Evolutionary conservation across 2,888 invertebrate species (phyloP).

Genomic region (Meiosimyza decipiens): DNA sequence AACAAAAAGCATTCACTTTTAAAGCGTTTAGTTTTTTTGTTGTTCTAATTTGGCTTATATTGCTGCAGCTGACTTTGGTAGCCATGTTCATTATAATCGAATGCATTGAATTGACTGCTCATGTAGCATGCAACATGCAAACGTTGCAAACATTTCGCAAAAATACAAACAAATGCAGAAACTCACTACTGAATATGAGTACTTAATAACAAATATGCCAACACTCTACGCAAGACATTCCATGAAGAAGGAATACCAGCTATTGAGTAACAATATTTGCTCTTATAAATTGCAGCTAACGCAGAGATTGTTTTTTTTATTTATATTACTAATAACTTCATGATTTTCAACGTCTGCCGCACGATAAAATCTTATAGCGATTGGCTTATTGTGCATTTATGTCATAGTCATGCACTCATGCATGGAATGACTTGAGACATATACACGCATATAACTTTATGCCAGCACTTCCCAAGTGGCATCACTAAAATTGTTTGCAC

Average conservation of each 20-base stretch:
- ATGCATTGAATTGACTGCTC: conserved; percentile 19
- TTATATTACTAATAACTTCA: no score
- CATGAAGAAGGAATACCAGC: background rate
- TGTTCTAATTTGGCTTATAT: background rate
- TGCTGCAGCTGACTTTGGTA: background rate
- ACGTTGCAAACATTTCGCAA: background rate
- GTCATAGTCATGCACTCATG: no score
- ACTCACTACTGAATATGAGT: background rate
- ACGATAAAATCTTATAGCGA: no score
- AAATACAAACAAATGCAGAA: background rate
- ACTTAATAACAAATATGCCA: no score
- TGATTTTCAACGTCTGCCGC: no score
- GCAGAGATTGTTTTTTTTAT: no score
- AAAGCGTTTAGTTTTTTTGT: background rate
- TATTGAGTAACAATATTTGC: no score
- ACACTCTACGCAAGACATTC: background rate
- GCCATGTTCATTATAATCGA: conserved; percentile 31
- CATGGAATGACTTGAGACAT: background rate
- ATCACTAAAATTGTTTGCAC: conserved; percentile 19
- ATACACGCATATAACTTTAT: background rate
- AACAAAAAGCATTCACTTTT: no score
- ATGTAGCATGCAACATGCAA: conserved; percentile 1
- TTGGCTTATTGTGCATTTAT: no score
- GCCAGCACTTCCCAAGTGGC: background rate
- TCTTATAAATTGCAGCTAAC: no score